These are phyloP conservation scores for Spea multiplicata DNA, from an alignment of 2,113 vertebrate genomes.

Conservation along the genomic window DNA sequence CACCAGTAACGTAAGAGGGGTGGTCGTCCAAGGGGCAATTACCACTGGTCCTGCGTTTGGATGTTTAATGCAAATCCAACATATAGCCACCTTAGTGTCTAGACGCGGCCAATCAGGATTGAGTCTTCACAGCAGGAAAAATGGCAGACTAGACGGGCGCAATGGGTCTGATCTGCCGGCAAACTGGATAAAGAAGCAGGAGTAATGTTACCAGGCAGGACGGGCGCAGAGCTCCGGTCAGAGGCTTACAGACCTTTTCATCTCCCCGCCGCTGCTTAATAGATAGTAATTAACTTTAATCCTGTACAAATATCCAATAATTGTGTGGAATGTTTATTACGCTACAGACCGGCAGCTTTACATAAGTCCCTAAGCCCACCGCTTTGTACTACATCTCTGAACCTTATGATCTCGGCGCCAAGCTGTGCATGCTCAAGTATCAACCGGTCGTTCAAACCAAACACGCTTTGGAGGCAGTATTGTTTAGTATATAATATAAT, in stretches of 20 bases:
- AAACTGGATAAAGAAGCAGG: too few species aligned
- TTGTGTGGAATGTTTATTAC: constrained; percentile 27
- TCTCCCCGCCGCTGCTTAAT: constrained; percentile 16
- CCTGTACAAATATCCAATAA: constrained; percentile 32
- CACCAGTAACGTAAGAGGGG: too few species aligned
- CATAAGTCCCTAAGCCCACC: constrained; percentile 30
- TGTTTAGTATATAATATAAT: too few species aligned
- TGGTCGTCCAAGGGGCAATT: too few species aligned
- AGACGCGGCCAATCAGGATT: too few species aligned
- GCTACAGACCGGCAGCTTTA: constrained; percentile 25
- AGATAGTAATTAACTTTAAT: constrained; percentile 37
- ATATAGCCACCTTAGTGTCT: too few species aligned
- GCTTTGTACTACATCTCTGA: constrained; percentile 31
- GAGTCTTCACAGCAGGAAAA: too few species aligned
- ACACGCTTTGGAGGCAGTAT: too few species aligned
- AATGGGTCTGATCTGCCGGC: too few species aligned
- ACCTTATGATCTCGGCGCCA: constrained; percentile 23
- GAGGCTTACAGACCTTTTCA: constrained; percentile 25
- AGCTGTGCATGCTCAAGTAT: neutral
- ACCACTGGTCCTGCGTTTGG: too few species aligned
- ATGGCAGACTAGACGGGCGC: too few species aligned
- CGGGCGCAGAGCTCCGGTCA: constrained; percentile 10
- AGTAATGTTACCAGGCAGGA: constrained; percentile 1
- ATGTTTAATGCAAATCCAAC: too few species aligned
- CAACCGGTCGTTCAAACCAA: neutral